Conservation (phyloP, 23 tunicate species). For the Corella eumyota region DNA sequence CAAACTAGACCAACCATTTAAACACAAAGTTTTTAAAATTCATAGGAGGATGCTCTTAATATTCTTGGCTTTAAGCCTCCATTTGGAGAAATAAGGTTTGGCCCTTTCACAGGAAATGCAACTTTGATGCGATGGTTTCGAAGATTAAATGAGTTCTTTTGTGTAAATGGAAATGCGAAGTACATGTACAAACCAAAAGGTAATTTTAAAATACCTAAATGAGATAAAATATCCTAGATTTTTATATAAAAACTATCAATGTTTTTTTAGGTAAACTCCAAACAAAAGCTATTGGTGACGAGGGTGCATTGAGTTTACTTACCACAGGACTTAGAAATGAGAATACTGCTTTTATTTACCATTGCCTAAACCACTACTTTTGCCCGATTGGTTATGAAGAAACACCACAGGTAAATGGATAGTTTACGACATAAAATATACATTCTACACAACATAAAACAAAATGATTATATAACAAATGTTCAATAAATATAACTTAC, state of each 20-base stretch:
- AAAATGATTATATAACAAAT: no score
- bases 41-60: conserved; percentile 52
- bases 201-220: not conserved
- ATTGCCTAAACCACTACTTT: conserved; percentile 70
- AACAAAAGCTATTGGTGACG: conserved; percentile 38
- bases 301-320: conserved; percentile 18
- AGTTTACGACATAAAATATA: no score
- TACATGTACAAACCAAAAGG: conserved; percentile 77
- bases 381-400: conserved; percentile 78
- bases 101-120: conserved; percentile 85
- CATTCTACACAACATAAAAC: no score
- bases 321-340: conserved; percentile 26
- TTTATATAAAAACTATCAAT: no score
- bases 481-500: no score
- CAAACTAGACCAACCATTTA: no score
- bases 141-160: conserved; percentile 33
- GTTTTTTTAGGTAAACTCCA: conserved; percentile 43
- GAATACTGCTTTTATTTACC: conserved; percentile 48
- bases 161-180: conserved; percentile 46
- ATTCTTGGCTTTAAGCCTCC: conserved; percentile 59
- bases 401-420: conserved; percentile 65
- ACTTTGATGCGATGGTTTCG: conserved; percentile 78
- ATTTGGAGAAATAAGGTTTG: conserved; percentile 53
- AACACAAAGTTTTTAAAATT: no score
- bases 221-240: no score